These are phyloP conservation scores for Columbina picui DNA, from an alignment of 2,113 vertebrate species.

Conservation along the genomic window DNA sequence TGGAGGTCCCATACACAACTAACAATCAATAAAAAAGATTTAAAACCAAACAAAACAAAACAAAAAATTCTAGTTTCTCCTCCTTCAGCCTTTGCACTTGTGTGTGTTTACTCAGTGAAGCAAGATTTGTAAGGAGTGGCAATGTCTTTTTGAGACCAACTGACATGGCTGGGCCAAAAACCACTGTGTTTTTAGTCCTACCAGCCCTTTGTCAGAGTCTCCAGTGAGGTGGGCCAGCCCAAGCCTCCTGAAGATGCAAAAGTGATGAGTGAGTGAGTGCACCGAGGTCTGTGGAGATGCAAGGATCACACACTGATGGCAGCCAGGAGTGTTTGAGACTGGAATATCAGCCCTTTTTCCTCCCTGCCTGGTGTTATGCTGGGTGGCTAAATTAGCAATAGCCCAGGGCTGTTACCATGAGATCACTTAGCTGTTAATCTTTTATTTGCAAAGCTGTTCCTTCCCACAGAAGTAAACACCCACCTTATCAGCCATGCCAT, in stretches of 20 bases:
- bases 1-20: not conserved
- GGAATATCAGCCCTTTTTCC: not conserved
- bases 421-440: constrained; percentile 35
- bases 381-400: not conserved
- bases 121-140: not conserved
- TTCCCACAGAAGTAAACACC: constrained; percentile 48
- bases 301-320: not conserved
- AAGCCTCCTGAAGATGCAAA: not conserved
- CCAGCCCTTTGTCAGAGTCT: not conserved
- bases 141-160: not conserved
- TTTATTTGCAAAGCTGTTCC: constrained; percentile 58
- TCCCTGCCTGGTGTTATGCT: not conserved
- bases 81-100: not conserved
- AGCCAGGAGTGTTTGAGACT: not conserved
- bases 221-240: not conserved
- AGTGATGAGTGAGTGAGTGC: not conserved
- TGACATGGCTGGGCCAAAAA: not conserved
- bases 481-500: constrained; percentile 21
- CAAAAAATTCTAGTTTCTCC: not conserved
- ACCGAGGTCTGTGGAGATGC: not conserved
- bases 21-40: not conserved
- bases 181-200: not conserved
- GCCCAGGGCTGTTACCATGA: not conserved
- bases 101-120: not conserved
- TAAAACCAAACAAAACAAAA: too few species aligned